A percentile compares a stretch with the other conserved stretches of the same genome.
These are phyloP conservation scores for Orchesella cincta DNA, from an alignment of 1,140 invertebrate genomes.

Conservation along the genomic window DNA sequence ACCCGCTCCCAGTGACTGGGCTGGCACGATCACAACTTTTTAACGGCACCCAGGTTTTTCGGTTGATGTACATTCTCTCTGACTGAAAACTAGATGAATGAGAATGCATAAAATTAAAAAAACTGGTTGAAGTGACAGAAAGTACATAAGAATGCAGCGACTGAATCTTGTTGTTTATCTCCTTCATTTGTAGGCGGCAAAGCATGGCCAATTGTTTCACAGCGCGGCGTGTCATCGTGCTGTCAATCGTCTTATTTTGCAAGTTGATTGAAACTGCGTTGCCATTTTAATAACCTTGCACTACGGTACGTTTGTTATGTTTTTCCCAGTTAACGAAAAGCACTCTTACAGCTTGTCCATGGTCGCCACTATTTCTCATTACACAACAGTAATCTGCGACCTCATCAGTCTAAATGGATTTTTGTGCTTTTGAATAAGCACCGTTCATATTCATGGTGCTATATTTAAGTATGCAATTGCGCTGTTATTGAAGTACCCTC, in stretches of 20 bases:
- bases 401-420: neutral
- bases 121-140: too few species aligned
- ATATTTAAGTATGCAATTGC: neutral
- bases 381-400: neutral
- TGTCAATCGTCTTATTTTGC: slow-evolving; percentile 6
- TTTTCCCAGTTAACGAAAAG: neutral
- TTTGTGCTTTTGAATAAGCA: neutral
- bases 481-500: slow-evolving; percentile 1
- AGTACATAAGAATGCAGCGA: too few species aligned
- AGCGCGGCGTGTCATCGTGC: neutral
- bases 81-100: neutral
- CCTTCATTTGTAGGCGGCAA: neutral
- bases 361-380: slow-evolving; percentile 6
- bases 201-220: too few species aligned
- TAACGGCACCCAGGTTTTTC: too few species aligned
- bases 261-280: slow-evolving; percentile 15
- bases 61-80: neutral
- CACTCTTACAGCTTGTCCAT: neutral
- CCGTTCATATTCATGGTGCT: neutral
- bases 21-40: neutral
- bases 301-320: neutral
- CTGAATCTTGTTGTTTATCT: neutral
- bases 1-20: too few species aligned
- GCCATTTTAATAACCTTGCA: neutral
- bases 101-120: neutral